Evolutionary conservation across 2,113 vertebrate species (phyloP), one percentile per base, ranked within the genome.

Genomic region (Oncorhynchus clarkii): DNA sequence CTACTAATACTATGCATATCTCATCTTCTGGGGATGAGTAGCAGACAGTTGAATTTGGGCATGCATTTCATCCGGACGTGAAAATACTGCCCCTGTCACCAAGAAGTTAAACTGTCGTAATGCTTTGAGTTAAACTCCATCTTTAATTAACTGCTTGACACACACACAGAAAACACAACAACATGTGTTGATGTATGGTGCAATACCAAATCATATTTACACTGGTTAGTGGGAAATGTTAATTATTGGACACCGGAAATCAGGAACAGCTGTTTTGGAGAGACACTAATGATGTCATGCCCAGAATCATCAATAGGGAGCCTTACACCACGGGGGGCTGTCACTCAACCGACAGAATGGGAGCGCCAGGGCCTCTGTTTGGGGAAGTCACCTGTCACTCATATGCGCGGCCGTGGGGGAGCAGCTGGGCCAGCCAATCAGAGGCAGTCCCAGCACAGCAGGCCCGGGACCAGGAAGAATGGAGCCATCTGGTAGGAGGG

Each of bases 371-470:
- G 75, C 76, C 80, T 88, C 82, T 90, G 91, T 92, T 90, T 91
- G 88, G 89, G 87, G 82, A 91, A 90, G 80, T 77, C 81, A 80
- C 87, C 68, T 93, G 92, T 91, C 93, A 94, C 82, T 94, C 92
- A 92, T 51, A 26, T 70, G 49, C 20, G 57, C 31, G 70, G 79
- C 73, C 73, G 85, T 5, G 57, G 82, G 86, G 85, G 79, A 86
- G 84, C 89, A 88, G 88, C 80, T 86, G 88, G 75, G 75, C 78
- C 64, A 72, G 73, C 92, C 92, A 93, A 92, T 92, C 87, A 86
- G 86, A 85, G 86, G 67, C 27, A 54, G 86, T 88, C 91, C 88
- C 90, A 83, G 88, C 86, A 86, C 91, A 93, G 91, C 87, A 87
- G 87, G 90, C 64, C 85, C 59, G 80, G 84, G 85, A 92, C 88